These are phyloP conservation scores for Bombyx mandarina DNA, from an alignment of 1,140 invertebrate genomes.

Conservation along the genomic window DNA sequence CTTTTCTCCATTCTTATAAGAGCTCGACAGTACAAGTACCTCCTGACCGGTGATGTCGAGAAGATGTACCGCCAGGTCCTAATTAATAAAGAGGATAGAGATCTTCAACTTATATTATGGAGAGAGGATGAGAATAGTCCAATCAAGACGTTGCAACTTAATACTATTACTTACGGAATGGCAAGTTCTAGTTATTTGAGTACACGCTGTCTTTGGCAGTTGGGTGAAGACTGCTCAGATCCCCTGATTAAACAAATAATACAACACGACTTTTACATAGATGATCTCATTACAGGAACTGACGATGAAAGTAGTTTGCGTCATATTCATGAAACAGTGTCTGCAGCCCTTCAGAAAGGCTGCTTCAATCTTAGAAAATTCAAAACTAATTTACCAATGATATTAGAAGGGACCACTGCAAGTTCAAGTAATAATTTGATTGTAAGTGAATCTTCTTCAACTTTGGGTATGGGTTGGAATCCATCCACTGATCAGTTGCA, in stretches of 20 bases:
- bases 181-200: neutral
- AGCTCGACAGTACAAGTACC: slow-evolving; percentile 9
- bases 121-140: slow-evolving; percentile 1
- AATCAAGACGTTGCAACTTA: slow-evolving; percentile 4
- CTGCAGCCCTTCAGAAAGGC: slow-evolving; percentile 4
- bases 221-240: slow-evolving; percentile 4
- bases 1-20: slow-evolving; percentile 31
- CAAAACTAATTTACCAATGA: neutral
- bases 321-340: slow-evolving; percentile 2
- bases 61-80: slow-evolving; percentile 12
- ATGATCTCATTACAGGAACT: slow-evolving; percentile 11
- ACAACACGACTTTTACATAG: slow-evolving; percentile 8
- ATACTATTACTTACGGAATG: slow-evolving; percentile 6
- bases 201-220: slow-evolving; percentile 3
- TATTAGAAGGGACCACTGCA: neutral
- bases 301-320: neutral
- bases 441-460: slow-evolving; percentile 8
- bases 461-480: slow-evolving; percentile 16
- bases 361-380: slow-evolving; percentile 12
- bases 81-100: slow-evolving; percentile 5
- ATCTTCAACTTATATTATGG: slow-evolving; percentile 10
- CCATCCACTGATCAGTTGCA: slow-evolving; percentile 9
- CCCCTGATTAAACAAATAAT: slow-evolving; percentile 5
- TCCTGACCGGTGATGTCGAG: slow-evolving; percentile 8
- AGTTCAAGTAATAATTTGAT: slow-evolving; percentile 2